Conservation (phyloP, 2,113 vertebrate genomes). For the Trichechus manatus region DNA sequence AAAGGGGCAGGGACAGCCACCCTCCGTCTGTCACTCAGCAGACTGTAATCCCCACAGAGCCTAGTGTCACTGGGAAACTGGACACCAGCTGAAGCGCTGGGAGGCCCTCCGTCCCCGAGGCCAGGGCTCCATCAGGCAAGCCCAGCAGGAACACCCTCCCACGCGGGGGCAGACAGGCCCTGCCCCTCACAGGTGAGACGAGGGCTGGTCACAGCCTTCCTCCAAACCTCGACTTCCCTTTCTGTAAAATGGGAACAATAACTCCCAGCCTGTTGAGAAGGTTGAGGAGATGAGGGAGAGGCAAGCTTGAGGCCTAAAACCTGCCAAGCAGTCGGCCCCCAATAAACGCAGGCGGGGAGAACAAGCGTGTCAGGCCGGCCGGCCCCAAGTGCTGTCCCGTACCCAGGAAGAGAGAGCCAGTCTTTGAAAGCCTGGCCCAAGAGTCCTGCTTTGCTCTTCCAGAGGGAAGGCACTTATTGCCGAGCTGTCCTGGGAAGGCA, state of each 20-base stretch:
- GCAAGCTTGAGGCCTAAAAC: background rate
- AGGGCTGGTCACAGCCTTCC: rapidly evolving
- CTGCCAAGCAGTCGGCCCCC: too few relatives aligned
- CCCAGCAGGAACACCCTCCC: too few relatives aligned
- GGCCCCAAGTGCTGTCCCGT: rapidly evolving
- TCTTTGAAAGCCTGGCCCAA: background rate
- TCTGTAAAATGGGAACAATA: too few relatives aligned
- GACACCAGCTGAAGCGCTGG: background rate
- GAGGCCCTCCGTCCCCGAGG: background rate
- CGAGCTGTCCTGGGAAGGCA: background rate
- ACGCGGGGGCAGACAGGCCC: background rate
- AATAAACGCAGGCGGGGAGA: background rate
- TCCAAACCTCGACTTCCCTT: background rate
- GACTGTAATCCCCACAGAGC: background rate
- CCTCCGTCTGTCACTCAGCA: background rate
- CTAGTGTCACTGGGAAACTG: background rate
- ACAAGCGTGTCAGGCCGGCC: rapidly evolving
- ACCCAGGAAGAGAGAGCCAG: background rate
- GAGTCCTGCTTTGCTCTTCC: background rate
- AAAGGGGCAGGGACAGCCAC: background rate
- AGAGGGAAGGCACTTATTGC: background rate
- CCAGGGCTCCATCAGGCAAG: background rate
- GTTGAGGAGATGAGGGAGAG: background rate
- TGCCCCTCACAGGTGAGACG: background rate
- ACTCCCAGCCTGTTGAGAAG: background rate